These are phyloP conservation scores for Bhutanitis thaidina DNA, from an alignment of 2,888 invertebrate genomes.

Conservation along the genomic window DNA sequence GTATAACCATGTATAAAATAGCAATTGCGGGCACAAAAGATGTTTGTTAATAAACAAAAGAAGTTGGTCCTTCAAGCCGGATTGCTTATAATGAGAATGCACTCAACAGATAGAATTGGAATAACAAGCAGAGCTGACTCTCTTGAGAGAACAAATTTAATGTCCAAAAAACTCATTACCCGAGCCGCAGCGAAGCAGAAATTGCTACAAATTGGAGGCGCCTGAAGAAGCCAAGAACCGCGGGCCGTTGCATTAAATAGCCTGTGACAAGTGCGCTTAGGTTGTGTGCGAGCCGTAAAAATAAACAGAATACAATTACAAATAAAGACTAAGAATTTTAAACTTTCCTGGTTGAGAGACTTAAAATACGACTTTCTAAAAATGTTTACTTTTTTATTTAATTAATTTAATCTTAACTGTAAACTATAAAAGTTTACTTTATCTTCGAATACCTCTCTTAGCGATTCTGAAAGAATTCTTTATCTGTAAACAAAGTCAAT, in stretches of 20 bases:
- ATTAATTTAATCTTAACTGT: too few species aligned
- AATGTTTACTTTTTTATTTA: too few species aligned
- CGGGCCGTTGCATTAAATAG: constrained; percentile 30
- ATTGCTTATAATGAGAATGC: constrained; percentile 17
- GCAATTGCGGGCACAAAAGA: not conserved
- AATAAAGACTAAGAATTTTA: constrained; percentile 7
- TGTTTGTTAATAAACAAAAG: not conserved
- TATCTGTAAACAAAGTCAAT: too few species aligned
- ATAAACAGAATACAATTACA: constrained; percentile 11
- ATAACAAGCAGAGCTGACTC: constrained; percentile 23
- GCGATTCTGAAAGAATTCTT: too few species aligned
- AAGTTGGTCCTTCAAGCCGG: constrained; percentile 16
- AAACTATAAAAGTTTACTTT: not conserved
- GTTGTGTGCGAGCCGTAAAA: constrained; percentile 17
- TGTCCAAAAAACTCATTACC: constrained; percentile 40
- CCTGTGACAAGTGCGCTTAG: constrained; percentile 35
- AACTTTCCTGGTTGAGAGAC: constrained; percentile 1
- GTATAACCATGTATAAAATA: not conserved
- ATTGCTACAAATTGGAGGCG: constrained; percentile 34
- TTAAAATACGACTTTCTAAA: not conserved
- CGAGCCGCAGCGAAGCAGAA: constrained; percentile 30
- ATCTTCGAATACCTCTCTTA: too few species aligned
- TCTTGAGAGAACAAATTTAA: constrained; percentile 31
- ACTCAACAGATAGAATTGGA: constrained; percentile 22
- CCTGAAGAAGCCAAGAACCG: constrained; percentile 28